Percentiles rank a stretch among this genome's conserved stretches.
These are phyloP conservation scores for Coronaproctus castanopsis DNA, from an alignment of 2,888 invertebrate species.

Conservation along the genomic window DNA sequence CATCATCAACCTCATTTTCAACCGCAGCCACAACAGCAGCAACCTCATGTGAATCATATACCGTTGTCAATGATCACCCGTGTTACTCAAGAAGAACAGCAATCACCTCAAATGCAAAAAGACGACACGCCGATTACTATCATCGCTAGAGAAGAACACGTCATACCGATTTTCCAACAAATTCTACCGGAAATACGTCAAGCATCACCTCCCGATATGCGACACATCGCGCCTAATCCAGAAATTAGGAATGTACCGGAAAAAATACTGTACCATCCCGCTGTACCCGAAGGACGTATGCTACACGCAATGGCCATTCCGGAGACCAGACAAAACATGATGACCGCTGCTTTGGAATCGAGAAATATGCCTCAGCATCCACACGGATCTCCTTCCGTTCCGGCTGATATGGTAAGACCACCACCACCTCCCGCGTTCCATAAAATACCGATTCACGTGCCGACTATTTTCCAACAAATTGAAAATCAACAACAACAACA, in stretches of 20 bases:
- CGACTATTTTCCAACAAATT: slow-evolving; percentile 25
- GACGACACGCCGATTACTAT: slow-evolving; percentile 19
- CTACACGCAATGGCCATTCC: slow-evolving; percentile 21
- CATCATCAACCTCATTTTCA: slow-evolving; percentile 15
- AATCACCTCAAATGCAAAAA: slow-evolving; percentile 24
- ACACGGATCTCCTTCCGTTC: slow-evolving; percentile 16
- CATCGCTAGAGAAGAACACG: slow-evolving; percentile 19
- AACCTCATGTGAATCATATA: slow-evolving; percentile 15
- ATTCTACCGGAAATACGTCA: slow-evolving; percentile 13
- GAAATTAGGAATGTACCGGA: slow-evolving; percentile 12
- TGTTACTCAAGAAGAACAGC: slow-evolving; percentile 17
- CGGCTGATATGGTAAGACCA: slow-evolving; percentile 21
- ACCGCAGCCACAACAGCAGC: slow-evolving; percentile 17
- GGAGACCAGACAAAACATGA: slow-evolving; percentile 17
- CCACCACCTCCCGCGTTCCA: slow-evolving; percentile 25
- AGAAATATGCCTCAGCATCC: slow-evolving; percentile 5
- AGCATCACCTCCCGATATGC: slow-evolving; percentile 6
- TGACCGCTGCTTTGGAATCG: slow-evolving; percentile 18
- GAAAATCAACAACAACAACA: slow-evolving; percentile 23
- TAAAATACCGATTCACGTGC: slow-evolving; percentile 26
- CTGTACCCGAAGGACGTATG: slow-evolving; percentile 12
- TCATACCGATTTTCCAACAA: slow-evolving; percentile 19
- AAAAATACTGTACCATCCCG: slow-evolving; percentile 15
- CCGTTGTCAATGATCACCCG: slow-evolving; percentile 15
- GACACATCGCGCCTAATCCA: slow-evolving; percentile 16